These are phyloP conservation scores for Scophthalmus maximus DNA, from an alignment of 2,113 vertebrate genomes.

Conservation along the genomic window DNA sequence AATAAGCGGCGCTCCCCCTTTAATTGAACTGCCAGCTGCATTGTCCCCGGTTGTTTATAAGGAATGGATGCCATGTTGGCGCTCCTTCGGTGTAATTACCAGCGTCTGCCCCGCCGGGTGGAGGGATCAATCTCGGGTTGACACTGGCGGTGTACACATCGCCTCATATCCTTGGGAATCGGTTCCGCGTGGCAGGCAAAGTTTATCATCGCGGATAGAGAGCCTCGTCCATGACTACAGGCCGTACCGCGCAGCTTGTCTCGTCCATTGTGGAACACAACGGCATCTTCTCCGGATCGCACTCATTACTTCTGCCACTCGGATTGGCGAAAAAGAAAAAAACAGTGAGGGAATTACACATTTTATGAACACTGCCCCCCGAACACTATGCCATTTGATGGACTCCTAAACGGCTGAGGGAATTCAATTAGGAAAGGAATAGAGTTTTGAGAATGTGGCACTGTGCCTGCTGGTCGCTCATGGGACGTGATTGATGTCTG, in stretches of 20 bases:
- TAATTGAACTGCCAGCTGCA: slow-evolving; percentile 69
- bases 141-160: slow-evolving; percentile 48
- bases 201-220: slow-evolving; percentile 62
- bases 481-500: slow-evolving; percentile 73
- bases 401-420: slow-evolving; percentile 60
- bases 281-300: slow-evolving; percentile 47
- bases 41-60: slow-evolving; percentile 57
- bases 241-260: slow-evolving; percentile 12
- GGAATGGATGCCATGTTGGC: slow-evolving; percentile 56
- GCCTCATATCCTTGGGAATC: slow-evolving; percentile 55
- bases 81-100: slow-evolving; percentile 66
- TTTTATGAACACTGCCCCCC: slow-evolving; percentile 54
- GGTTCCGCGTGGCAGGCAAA: slow-evolving; percentile 49
- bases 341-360: slow-evolving; percentile 50
- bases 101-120: slow-evolving; percentile 49
- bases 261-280: slow-evolving; percentile 57
- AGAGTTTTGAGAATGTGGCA: slow-evolving; percentile 64
- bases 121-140: slow-evolving; percentile 63
- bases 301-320: slow-evolving; percentile 49
- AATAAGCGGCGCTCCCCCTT: slow-evolving; percentile 43
- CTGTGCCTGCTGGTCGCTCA: slow-evolving; percentile 55
- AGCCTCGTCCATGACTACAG: slow-evolving; percentile 45
- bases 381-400: slow-evolving; percentile 55
- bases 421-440: slow-evolving; percentile 72
- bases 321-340: slow-evolving; percentile 43